These are phyloP conservation scores for Byasa hedistus DNA, from an alignment of 2,888 invertebrate species.

Conservation along the genomic window DNA sequence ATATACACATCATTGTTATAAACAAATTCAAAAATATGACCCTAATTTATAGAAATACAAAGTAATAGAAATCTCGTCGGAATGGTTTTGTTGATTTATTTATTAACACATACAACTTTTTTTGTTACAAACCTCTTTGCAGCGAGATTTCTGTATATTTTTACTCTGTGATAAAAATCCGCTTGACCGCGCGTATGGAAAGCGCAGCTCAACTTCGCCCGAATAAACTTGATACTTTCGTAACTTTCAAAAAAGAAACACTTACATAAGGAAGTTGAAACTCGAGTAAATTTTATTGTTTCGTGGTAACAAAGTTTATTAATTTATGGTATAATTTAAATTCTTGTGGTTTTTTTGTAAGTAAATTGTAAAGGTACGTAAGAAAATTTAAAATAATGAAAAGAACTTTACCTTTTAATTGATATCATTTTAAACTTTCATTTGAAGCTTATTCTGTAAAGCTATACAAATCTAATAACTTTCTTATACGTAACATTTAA, in stretches of 20 bases:
- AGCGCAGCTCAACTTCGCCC: constrained; percentile 58
- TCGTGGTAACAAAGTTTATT: neutral
- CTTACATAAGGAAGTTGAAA: constrained; percentile 4
- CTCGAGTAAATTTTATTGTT: constrained; percentile 8
- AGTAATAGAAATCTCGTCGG: too few species aligned
- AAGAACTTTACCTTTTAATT: too few species aligned
- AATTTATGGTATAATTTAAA: neutral
- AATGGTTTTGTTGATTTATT: too few species aligned
- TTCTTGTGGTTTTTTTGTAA: neutral
- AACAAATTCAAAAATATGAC: too few species aligned
- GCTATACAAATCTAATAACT: too few species aligned
- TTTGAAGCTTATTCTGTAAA: too few species aligned
- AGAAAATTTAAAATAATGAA: too few species aligned
- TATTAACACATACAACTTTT: neutral
- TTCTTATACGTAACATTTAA: too few species aligned
- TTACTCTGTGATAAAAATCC: constrained; percentile 70
- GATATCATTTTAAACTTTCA: too few species aligned
- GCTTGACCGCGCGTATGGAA: constrained; percentile 79
- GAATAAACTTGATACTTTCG: constrained; percentile 68
- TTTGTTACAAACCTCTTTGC: constrained; percentile 24
- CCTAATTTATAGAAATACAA: too few species aligned
- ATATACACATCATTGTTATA: too few species aligned
- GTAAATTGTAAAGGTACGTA: too few species aligned
- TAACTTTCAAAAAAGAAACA: constrained; percentile 47
- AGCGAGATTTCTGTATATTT: constrained; percentile 45